A percentile compares a stretch with the other conserved stretches of the same genome.
These are phyloP conservation scores for Dermatemys mawii DNA, from an alignment of 2,113 vertebrate genomes.

Conservation along the genomic window DNA sequence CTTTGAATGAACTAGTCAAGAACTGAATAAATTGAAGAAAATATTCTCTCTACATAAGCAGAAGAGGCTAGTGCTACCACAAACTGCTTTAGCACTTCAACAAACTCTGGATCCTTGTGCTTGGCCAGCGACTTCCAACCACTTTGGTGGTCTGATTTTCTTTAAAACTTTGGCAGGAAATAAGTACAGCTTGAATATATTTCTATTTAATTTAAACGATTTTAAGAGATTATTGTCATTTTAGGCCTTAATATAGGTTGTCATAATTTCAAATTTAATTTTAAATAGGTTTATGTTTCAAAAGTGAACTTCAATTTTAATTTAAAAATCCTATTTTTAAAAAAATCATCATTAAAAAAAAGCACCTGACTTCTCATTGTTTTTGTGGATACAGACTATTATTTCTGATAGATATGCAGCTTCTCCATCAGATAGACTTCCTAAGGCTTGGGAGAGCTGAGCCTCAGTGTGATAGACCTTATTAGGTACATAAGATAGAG, in stretches of 20 bases:
- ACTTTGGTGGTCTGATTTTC: background rate
- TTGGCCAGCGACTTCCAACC: background rate
- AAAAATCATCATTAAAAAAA: too few species aligned
- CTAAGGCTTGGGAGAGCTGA: background rate
- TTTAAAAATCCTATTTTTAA: too few species aligned
- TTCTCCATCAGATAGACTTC: background rate
- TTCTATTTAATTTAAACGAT: background rate
- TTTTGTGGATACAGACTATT: too few species aligned
- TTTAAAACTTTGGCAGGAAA: background rate
- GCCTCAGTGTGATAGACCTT: background rate
- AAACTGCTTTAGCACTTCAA: background rate
- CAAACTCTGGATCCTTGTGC: background rate
- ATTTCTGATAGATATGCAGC: accelerated
- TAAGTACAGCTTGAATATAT: background rate
- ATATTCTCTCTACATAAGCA: background rate
- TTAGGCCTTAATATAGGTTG: background rate
- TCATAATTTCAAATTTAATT: background rate
- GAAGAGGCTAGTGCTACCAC: background rate
- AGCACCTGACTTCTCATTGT: too few species aligned
- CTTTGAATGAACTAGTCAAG: background rate
- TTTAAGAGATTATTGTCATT: background rate
- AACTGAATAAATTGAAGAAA: background rate
- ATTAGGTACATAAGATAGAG: accelerated
- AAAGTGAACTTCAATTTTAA: background rate
- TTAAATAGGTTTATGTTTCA: background rate